Percentiles rank a stretch among this genome's conserved stretches.
These are phyloP conservation scores for Enteromius radiatus DNA, from an alignment of 2,797 vertebrate species.

Conservation along the genomic window DNA sequence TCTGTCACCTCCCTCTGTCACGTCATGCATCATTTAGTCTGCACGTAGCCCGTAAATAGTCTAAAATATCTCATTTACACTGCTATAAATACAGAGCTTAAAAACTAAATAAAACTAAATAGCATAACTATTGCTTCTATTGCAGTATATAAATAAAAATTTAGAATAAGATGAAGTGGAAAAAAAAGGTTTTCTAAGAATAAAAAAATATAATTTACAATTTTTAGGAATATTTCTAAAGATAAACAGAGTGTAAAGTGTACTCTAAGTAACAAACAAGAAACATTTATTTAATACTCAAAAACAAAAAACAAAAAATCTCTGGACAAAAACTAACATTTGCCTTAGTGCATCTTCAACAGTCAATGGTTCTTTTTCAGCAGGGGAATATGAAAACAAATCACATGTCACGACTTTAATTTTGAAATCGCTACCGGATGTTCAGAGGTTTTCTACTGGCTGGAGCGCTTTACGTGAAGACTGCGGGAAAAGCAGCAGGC, in stretches of 20 bases:
- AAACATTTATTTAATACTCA: not conserved
- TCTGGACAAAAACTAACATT: not conserved
- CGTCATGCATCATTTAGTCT: conserved; percentile 25
- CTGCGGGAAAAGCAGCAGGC: conserved; percentile 60
- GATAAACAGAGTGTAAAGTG: not conserved
- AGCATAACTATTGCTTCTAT: not conserved
- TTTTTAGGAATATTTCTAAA: not conserved
- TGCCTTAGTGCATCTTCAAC: not conserved
- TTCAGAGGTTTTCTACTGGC: not conserved
- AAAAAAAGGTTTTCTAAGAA: not conserved
- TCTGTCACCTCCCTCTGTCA: conserved; percentile 37
- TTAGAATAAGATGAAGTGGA: not conserved
- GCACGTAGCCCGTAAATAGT: conserved; percentile 6
- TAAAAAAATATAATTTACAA: not conserved
- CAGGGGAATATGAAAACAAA: not conserved
- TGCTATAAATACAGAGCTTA: not conserved
- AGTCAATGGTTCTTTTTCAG: too few species aligned
- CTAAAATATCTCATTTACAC: not conserved
- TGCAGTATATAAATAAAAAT: not conserved
- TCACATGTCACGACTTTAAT: not conserved
- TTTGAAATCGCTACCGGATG: conserved; percentile 27
- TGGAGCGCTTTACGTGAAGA: not conserved
- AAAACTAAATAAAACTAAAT: not conserved
- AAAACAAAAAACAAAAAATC: not conserved
- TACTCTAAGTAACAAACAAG: not conserved